phyloP scores from a whole-genome alignment of 53 echinoderm and acorn worm species.

The Crossaster papposus region DNA sequence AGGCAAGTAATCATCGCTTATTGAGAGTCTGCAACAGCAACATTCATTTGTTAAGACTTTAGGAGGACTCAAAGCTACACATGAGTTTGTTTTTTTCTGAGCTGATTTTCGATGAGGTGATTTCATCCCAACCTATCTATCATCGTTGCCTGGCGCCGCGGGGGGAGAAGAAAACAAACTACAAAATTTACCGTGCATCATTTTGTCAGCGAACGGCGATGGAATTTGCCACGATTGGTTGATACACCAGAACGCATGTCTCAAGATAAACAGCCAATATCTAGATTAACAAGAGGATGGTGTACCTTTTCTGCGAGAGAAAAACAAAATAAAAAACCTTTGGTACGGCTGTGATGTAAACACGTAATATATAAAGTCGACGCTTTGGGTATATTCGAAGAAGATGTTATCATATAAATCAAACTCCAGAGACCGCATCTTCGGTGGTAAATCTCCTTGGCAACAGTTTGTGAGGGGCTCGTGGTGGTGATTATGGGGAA shows the following conservation, averaged over 20 bases:
- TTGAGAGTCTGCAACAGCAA: too few species aligned
- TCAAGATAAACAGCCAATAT: background rate
- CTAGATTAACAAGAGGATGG: background rate
- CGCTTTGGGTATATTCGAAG: background rate
- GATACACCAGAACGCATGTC: background rate
- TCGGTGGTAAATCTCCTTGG: slow-evolving; percentile 9
- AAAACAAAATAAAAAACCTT: slow-evolving; percentile 2
- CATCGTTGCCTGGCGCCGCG: too few species aligned
- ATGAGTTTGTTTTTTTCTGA: too few species aligned
- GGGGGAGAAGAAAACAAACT: too few species aligned
- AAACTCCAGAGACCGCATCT: background rate
- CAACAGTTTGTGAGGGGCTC: slow-evolving; percentile 4
- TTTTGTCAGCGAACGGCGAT: background rate
- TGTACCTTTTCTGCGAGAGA: background rate
- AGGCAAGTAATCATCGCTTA: too few species aligned
- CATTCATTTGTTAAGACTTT: too few species aligned
- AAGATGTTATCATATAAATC: background rate
- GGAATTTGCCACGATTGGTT: background rate
- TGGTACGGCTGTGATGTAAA: slow-evolving; percentile 1
- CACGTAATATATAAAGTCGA: background rate
- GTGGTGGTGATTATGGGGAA: background rate
- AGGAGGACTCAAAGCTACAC: too few species aligned
- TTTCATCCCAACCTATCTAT: too few species aligned
- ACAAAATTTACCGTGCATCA: background rate
- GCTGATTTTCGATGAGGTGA: too few species aligned